Percentiles rank a stretch among this genome's conserved stretches.
Evolutionary conservation across 2,113 vertebrate genomes (phyloP).

Genomic region (Dipodomys merriami): DNA sequence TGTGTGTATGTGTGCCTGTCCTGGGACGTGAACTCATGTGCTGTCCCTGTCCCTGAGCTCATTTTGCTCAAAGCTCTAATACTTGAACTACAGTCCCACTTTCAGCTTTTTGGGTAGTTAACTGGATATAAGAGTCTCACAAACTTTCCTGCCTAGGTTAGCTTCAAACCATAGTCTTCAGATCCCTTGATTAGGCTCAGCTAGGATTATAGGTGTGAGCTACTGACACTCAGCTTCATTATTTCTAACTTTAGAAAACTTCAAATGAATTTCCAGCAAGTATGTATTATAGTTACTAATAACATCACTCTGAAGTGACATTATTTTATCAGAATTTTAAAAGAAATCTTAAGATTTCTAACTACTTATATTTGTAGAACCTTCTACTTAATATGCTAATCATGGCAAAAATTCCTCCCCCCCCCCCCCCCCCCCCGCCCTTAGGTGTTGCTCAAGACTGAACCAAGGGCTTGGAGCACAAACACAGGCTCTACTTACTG

Average conservation of each 20-base stretch:
- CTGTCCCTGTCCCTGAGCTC: too few species aligned
- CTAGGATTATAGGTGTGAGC: too few species aligned
- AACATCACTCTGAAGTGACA: slow-evolving; percentile 28
- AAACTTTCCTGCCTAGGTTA: too few species aligned
- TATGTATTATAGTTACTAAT: neutral
- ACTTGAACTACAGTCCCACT: too few species aligned
- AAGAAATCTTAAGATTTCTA: slow-evolving; percentile 19
- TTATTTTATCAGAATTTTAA: slow-evolving; percentile 8
- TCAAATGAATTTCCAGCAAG: slow-evolving; percentile 8
- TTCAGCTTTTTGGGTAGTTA: too few species aligned
- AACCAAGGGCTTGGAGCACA: neutral
- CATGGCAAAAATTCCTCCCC: neutral
- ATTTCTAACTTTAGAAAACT: neutral
- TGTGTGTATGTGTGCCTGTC: too few species aligned
- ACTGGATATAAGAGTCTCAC: too few species aligned
- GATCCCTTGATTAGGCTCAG: too few species aligned
- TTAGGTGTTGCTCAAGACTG: neutral
- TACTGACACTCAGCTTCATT: neutral
- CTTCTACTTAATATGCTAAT: neutral
- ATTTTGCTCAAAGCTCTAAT: too few species aligned
- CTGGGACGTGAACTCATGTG: too few species aligned
- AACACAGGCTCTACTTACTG: neutral
- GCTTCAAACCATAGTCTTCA: too few species aligned
- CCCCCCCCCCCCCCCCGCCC: too few species aligned
- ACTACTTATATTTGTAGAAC: neutral